phyloP scores from a whole-genome alignment of 2,797 vertebrate genomes.

The Pyrocephalus nanus region DNA sequence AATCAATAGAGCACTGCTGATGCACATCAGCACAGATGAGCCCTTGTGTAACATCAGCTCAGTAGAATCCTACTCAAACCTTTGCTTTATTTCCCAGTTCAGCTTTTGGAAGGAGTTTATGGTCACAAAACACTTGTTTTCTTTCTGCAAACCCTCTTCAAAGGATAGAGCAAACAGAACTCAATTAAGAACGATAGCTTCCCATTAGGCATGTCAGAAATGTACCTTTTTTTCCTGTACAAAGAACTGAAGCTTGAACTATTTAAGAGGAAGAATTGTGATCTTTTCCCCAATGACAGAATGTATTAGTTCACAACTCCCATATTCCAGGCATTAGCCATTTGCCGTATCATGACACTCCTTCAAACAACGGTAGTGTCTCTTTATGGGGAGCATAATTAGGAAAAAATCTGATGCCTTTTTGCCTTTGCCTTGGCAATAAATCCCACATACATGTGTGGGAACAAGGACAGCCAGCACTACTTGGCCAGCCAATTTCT shows the following conservation, averaged over 20 bases:
- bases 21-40: slow-evolving; percentile 50
- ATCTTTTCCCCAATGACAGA: neutral
- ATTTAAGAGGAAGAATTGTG: neutral
- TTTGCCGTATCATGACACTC: neutral
- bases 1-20: slow-evolving; percentile 59
- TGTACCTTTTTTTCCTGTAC: neutral
- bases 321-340: neutral
- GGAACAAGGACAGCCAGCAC: slow-evolving; percentile 24
- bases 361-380: neutral
- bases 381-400: slow-evolving; percentile 20
- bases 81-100: slow-evolving; percentile 52
- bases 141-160: slow-evolving; percentile 26
- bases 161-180: slow-evolving; percentile 1
- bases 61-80: slow-evolving; percentile 20
- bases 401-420: slow-evolving; percentile 23
- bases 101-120: slow-evolving; percentile 53
- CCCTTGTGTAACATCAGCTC: slow-evolving; percentile 54
- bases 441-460: slow-evolving; percentile 2
- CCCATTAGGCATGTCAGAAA: slow-evolving; percentile 24
- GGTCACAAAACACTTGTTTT: slow-evolving; percentile 34
- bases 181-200: slow-evolving; percentile 42
- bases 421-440: slow-evolving; percentile 23
- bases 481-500: slow-evolving; percentile 39
- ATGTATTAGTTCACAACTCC: neutral
- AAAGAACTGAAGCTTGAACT: slow-evolving; percentile 13